Base-by-base conservation (phyloP, 2,888 invertebrate species). In the Diaprepes abbreviatus region DNA sequence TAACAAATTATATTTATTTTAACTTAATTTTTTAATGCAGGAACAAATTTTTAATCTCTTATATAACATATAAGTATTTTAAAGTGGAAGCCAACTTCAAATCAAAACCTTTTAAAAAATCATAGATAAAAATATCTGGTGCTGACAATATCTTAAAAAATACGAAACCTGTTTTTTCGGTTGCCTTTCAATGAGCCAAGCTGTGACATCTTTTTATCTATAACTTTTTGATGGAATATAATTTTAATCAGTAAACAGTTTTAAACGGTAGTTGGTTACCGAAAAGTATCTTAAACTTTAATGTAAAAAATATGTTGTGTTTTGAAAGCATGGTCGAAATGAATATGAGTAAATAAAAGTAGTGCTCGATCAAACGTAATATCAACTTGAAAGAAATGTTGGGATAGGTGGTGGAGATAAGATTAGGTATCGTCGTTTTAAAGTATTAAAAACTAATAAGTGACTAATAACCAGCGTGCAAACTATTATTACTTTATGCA, bases 71-170 rank as follows among this genome's bases (percentile, higher is more conserved):
- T n/a, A n/a, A n/a, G 40, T 40, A 17, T 21, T 21, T n/a, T 43
- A n/a, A n/a, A 21, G 5, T 43, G 19, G 43, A 43, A 21, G 21
- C 43, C 17, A 43, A 43, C 19, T 43, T 21, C 19, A 17, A 17
- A 63, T 24, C 21, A 54, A 54, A 63, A 63, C 63, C 63, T 63
- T 63, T 63, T 63, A 52, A 63, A 54, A 54, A 38, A 63, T 54
- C 63, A 36, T 36, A 7, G 63, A 63, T 52, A 63, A 63, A 10
- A 21, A 17, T 21, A 21, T 40, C 19, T 3, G 3, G n/a, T 21
- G n/a, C 19, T 54, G 52, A 52, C 63, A 52, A 24, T 52, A 63
- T 63, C 63, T 63, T 52, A 31, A 38, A 40, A 63, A 63, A 7
- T 35, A 21, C 48, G 12, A 16, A 16, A 35, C 36, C 50, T 6